Conservation (phyloP, 2,888 invertebrate genomes). For the Chirona hameri region DNA sequence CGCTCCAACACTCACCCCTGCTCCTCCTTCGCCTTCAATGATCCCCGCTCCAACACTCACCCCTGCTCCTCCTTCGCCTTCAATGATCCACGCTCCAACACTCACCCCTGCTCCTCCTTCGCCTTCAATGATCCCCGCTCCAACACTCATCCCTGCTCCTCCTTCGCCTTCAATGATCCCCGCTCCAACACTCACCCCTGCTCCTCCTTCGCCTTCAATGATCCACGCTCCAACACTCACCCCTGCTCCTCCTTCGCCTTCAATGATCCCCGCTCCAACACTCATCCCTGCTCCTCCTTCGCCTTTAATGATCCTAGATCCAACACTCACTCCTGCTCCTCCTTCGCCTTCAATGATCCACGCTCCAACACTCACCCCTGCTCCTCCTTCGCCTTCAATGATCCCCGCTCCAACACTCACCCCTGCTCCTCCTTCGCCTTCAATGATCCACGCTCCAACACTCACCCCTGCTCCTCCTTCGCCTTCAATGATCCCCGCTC, state of each 20-base stretch:
- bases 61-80: conserved; percentile 14
- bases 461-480: conserved; percentile 13
- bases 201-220: conserved; percentile 2
- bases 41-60: neutral
- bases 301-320: neutral
- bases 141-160: neutral
- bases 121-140: neutral
- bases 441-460: neutral
- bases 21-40: conserved; percentile 2
- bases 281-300: conserved; percentile 10
- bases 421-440: conserved; percentile 14
- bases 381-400: conserved; percentile 2
- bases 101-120: conserved; percentile 13
- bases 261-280: neutral
- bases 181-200: neutral
- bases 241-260: conserved; percentile 14
- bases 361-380: neutral
- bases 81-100: neutral
- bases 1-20: neutral
- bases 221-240: neutral
- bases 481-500: neutral
- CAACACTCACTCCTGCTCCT: neutral
- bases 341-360: neutral
- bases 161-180: neutral
- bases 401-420: neutral